Percentiles rank a stretch among this genome's conserved stretches.
Conservation (phyloP, 2,113 vertebrate species). For the Saiga tatarica region DNA sequence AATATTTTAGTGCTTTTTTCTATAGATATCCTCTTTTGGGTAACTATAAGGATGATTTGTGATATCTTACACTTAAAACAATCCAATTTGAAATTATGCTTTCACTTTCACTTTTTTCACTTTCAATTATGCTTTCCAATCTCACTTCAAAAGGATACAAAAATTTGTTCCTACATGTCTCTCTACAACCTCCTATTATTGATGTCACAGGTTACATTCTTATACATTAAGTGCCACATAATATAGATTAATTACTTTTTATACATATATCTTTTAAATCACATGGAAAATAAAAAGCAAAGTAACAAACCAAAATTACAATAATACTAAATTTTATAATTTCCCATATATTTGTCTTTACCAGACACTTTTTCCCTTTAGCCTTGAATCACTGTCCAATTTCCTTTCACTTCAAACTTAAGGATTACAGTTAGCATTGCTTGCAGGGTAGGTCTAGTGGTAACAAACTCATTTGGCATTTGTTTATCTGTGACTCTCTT, state of each 20-base stretch:
- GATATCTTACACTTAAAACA: background rate
- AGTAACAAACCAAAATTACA: background rate
- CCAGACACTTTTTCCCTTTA: background rate
- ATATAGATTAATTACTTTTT: background rate
- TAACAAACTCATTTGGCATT: background rate
- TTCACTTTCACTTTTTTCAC: background rate
- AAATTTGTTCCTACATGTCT: background rate
- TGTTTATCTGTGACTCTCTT: background rate
- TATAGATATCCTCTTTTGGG: background rate
- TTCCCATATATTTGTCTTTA: background rate
- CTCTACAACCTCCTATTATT: background rate
- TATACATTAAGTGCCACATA: background rate
- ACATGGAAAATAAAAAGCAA: background rate
- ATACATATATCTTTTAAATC: background rate
- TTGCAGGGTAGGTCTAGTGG: background rate
- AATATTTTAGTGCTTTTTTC: background rate
- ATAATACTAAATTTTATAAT: background rate
- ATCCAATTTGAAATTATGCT: background rate
- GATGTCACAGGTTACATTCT: background rate
- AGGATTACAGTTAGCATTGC: background rate
- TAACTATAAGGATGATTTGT: background rate
- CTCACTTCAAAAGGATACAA: background rate
- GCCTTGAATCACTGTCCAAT: background rate
- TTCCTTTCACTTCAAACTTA: background rate
- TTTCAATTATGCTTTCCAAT: background rate